These are phyloP conservation scores for Bucorvus abyssinicus DNA, from an alignment of 2,797 vertebrate species.

Conservation along the genomic window DNA sequence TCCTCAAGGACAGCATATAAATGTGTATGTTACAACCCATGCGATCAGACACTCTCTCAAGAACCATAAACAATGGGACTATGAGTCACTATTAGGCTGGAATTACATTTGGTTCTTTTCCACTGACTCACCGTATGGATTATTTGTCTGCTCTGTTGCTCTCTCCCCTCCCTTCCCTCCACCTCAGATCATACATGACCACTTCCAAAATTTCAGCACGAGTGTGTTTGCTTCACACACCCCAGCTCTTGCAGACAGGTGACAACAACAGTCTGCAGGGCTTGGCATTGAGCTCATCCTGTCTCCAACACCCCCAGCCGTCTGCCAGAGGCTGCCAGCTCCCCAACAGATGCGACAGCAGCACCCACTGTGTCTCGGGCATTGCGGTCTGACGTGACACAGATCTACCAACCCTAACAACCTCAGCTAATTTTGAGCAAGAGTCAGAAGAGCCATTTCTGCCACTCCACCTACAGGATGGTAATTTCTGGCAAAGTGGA, in stretches of 20 bases:
- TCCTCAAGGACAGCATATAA: neutral
- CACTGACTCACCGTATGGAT: constrained; percentile 33
- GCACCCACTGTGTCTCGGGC: rapidly evolving
- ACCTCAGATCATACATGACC: neutral
- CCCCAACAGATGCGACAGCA: neutral
- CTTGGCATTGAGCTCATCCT: neutral
- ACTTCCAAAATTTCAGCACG: neutral
- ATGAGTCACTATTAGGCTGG: constrained; percentile 32
- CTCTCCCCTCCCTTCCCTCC: neutral
- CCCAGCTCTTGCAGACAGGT: neutral
- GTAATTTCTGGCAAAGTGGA: neutral
- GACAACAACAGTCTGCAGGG: neutral
- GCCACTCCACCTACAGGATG: neutral
- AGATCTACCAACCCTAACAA: neutral
- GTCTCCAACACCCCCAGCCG: neutral
- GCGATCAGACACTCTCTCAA: constrained; percentile 27
- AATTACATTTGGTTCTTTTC: constrained; percentile 9
- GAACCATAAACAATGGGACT: neutral
- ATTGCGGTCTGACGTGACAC: neutral
- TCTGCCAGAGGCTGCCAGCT: neutral
- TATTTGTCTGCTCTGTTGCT: neutral
- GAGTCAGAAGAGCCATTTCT: neutral
- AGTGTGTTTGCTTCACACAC: rapidly evolving
- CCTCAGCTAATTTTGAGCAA: neutral
- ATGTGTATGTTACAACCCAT: neutral